Evolutionary conservation across 2,888 invertebrate species (phyloP).

Genomic region (Zeuzera pyrina): DNA sequence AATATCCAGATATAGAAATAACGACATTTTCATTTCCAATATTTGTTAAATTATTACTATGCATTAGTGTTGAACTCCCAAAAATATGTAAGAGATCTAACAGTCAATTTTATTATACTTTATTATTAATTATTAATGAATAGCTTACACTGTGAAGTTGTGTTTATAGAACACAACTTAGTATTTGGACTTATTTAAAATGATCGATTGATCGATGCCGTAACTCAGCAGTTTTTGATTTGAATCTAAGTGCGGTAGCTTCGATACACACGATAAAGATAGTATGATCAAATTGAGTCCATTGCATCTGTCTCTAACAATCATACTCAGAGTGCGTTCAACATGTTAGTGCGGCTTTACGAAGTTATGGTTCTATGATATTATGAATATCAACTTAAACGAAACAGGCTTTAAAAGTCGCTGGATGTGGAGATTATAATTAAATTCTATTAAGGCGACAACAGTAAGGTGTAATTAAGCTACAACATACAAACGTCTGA

Average conservation of each 20-base stretch:
- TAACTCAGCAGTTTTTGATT: slow-evolving; percentile 65
- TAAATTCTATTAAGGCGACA: slow-evolving; percentile 64
- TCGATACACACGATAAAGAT: slow-evolving; percentile 35
- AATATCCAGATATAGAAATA: too few species aligned
- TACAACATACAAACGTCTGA: slow-evolving; percentile 48
- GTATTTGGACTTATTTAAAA: slow-evolving; percentile 39
- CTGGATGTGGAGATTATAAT: slow-evolving; percentile 35
- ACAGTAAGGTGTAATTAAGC: slow-evolving; percentile 54
- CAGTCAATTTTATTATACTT: too few species aligned
- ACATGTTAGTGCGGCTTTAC: slow-evolving; percentile 9
- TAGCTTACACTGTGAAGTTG: slow-evolving; percentile 21
- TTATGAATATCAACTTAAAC: slow-evolving; percentile 7
- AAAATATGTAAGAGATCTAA: too few species aligned
- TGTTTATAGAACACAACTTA: slow-evolving; percentile 26
- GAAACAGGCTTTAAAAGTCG: slow-evolving; percentile 31
- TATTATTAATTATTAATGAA: too few species aligned
- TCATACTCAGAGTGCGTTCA: slow-evolving; percentile 8
- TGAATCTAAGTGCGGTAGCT: slow-evolving; percentile 52
- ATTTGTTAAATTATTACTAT: too few species aligned
- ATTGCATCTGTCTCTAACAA: slow-evolving; percentile 1
- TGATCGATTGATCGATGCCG: slow-evolving; percentile 69
- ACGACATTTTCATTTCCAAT: too few species aligned
- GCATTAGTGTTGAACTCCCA: too few species aligned
- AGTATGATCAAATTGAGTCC: slow-evolving; percentile 8
- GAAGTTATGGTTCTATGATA: too few species aligned